A percentile compares a stretch with the other conserved stretches of the same genome.
Evolutionary conservation across 2,888 invertebrate genomes (phyloP).

Genomic region (Tetranychus truncatus): DNA sequence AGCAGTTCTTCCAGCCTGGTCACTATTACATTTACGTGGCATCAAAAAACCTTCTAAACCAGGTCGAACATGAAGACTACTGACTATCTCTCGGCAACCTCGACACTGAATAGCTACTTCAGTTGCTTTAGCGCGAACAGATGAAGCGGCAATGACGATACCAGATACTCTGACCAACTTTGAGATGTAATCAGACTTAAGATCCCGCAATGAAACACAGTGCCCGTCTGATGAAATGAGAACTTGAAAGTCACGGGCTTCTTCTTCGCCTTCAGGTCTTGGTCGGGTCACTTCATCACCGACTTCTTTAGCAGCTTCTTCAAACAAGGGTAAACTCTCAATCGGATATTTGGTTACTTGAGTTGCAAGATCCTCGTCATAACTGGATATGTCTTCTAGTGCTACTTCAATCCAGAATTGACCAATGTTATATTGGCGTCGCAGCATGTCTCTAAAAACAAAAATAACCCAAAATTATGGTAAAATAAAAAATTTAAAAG

Average conservation of each 20-base stretch:
- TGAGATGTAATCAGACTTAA: slow-evolving; percentile 87
- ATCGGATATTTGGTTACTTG: slow-evolving; percentile 76
- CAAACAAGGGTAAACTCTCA: slow-evolving; percentile 80
- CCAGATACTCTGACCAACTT: slow-evolving; percentile 84
- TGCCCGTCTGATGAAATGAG: slow-evolving; percentile 57
- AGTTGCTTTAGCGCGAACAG: slow-evolving; percentile 84
- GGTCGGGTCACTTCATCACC: slow-evolving; percentile 91
- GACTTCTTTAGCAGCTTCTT: slow-evolving; percentile 87
- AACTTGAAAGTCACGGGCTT: slow-evolving; percentile 61
- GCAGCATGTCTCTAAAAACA: slow-evolving; percentile 59
- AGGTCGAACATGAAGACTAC: slow-evolving; percentile 73
- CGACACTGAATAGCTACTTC: slow-evolving; percentile 87
- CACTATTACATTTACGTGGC: slow-evolving; percentile 81
- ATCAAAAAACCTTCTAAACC: slow-evolving; percentile 88
- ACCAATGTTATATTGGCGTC: slow-evolving; percentile 72
- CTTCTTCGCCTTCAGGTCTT: slow-evolving; percentile 69
- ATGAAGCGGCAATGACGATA: slow-evolving; percentile 79
- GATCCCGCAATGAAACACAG: slow-evolving; percentile 57
- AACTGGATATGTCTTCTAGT: slow-evolving; percentile 79
- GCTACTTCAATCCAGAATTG: slow-evolving; percentile 78
- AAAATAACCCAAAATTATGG: slow-evolving; percentile 8
- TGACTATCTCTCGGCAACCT: slow-evolving; percentile 69
- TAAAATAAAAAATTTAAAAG: slow-evolving; percentile 6
- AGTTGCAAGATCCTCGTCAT: slow-evolving; percentile 76
- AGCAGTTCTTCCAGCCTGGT: slow-evolving; percentile 48